Evolutionary conservation across 2,797 vertebrate genomes (phyloP), one percentile per base, ranked within the genome.

Genomic region (Simalia tracyae): DNA sequence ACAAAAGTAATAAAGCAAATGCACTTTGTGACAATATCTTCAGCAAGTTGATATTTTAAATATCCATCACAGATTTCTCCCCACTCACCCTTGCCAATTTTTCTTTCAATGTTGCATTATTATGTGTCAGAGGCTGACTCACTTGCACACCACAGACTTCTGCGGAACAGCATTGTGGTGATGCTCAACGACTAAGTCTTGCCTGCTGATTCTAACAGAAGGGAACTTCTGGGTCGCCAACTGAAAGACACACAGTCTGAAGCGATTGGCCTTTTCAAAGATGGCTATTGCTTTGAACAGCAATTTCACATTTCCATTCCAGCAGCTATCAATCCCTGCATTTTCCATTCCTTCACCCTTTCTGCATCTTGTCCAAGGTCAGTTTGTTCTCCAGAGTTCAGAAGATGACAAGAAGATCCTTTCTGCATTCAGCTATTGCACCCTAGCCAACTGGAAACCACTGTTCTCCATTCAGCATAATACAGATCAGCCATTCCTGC

Each of bases 241-340:
- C 28, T 24, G 42, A 15, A 87, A 96, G 94, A 31, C 84, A 88
- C 28, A 94, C 60, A 86, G 54, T 93, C 93, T 84, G 91, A 96
- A 96, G 86, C 63, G 93, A 85, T 94, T 95, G 92, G 28, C 60
- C 87, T 95, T 96, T 96, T 94, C 88, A 63, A 84, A 90, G 84
- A 76, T 84, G 94, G 66, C 87, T 64, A 92, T 76, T 66, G 0
- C 93, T 89, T 93, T 94, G 88, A 95, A 95, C 24, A 7, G 92
- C 24, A 92, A 89, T 96, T 97, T 94, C 92, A 93, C 17, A 90
- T 95, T 95, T 95, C 17, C 86, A 95, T 95, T 94, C 81, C 88
- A 57, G 9, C 12, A 91, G 26, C 8, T 5, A 12, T 68, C 46
- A 31, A 56, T 89, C 68, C 17, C 17, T 86, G 3, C 54, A 0